Conservation (phyloP, 1,140 invertebrate species). For the Nixonia krombeini region DNA sequence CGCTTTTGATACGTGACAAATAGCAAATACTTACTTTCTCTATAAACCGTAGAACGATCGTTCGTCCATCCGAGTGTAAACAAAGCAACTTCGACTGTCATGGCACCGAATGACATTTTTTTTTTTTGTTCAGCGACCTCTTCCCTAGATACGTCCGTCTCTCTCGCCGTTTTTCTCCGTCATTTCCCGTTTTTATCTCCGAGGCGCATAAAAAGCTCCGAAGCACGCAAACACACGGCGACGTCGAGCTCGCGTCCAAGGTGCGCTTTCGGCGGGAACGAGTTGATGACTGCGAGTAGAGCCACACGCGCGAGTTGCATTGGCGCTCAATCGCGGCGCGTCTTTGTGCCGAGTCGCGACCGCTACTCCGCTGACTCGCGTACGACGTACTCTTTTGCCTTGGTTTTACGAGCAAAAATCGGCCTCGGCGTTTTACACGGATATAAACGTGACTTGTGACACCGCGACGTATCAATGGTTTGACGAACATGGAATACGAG, state of each 20-base stretch:
- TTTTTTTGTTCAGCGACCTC: background rate
- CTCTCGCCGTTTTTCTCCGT: background rate
- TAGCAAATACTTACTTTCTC: background rate
- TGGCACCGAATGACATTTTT: background rate
- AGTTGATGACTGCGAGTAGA: slow-evolving; percentile 4
- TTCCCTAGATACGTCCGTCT: background rate
- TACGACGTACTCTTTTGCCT: too few species aligned
- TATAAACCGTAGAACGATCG: background rate
- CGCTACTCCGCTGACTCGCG: background rate
- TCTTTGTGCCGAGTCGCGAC: slow-evolving; percentile 6
- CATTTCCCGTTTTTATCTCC: background rate
- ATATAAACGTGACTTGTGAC: too few species aligned
- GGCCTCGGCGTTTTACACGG: too few species aligned
- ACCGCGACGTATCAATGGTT: too few species aligned
- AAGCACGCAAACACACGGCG: slow-evolving; percentile 4
- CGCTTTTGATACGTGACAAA: slow-evolving; percentile 14
- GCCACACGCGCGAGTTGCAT: slow-evolving; percentile 8
- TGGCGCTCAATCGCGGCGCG: slow-evolving; percentile 4
- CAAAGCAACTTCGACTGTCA: background rate
- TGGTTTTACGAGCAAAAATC: too few species aligned
- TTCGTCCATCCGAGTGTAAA: background rate
- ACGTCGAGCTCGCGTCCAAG: background rate
- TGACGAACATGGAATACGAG: too few species aligned
- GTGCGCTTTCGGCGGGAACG: slow-evolving; percentile 15
- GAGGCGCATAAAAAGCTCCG: background rate